Evolutionary conservation across 2,888 invertebrate species (phyloP).

Genomic region (Ligdia adustata): DNA sequence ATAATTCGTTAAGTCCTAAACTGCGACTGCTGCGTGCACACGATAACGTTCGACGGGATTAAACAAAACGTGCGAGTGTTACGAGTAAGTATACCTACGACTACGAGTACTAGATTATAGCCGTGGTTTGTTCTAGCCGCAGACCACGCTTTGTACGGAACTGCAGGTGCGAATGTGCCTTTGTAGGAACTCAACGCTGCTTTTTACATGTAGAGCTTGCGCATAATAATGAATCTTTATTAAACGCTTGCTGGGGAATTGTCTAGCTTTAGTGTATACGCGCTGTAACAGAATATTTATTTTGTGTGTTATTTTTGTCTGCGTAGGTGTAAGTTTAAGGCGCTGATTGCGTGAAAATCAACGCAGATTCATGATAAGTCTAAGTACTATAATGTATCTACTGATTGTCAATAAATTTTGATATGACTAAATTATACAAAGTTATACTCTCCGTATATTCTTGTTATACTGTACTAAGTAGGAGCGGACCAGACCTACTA

Average conservation of each 20-base stretch:
- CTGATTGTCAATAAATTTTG: too few species aligned
- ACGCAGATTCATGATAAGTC: too few species aligned
- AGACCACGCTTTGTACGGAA: conserved; percentile 19
- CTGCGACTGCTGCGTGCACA: conserved; percentile 70
- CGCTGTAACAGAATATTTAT: background rate
- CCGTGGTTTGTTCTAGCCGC: too few species aligned
- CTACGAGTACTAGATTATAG: conserved; percentile 41
- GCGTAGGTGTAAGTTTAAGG: background rate
- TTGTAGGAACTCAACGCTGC: conserved; percentile 9
- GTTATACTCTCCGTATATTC: too few species aligned
- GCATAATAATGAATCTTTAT: conserved; percentile 12
- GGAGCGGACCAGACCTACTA: too few species aligned
- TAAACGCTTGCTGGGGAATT: conserved; percentile 4
- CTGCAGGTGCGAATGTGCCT: conserved; percentile 20
- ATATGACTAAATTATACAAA: too few species aligned
- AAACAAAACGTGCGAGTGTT: background rate
- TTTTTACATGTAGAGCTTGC: conserved; percentile 12
- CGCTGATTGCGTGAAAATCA: too few species aligned
- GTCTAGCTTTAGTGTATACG: background rate
- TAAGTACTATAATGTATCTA: too few species aligned
- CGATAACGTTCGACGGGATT: conserved; percentile 67
- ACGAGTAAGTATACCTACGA: background rate
- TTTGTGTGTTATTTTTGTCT: conserved; percentile 4
- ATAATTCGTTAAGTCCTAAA: conserved; percentile 78
- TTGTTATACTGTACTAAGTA: too few species aligned